A percentile compares a stretch with the other conserved stretches of the same genome.
Evolutionary conservation across 2,888 invertebrate species (phyloP).

Genomic region (Folsomia candida): DNA sequence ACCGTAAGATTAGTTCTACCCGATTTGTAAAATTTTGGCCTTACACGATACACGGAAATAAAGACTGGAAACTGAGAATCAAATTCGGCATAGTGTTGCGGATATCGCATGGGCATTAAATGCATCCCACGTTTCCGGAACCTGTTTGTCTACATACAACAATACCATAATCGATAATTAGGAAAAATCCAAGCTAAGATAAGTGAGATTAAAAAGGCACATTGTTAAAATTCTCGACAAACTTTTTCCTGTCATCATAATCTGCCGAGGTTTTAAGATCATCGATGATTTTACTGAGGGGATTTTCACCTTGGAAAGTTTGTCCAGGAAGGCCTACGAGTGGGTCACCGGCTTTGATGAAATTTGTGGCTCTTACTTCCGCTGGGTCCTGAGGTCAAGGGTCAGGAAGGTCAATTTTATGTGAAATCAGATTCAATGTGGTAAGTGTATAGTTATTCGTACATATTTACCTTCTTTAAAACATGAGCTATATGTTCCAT

Average conservation of each 20-base stretch:
- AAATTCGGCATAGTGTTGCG: slow-evolving; percentile 54
- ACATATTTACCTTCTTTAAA: slow-evolving; percentile 57
- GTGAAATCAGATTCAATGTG: too few species aligned
- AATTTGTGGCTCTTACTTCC: slow-evolving; percentile 61
- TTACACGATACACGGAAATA: slow-evolving; percentile 60
- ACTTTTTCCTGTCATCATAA: slow-evolving; percentile 60
- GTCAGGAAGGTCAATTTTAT: too few species aligned
- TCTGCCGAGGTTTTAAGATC: slow-evolving; percentile 62
- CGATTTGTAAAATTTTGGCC: slow-evolving; percentile 27
- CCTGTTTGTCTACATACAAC: slow-evolving; percentile 40
- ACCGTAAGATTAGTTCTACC: neutral
- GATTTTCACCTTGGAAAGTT: slow-evolving; percentile 52
- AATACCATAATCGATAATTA: slow-evolving; percentile 1
- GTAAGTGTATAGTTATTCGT: too few species aligned
- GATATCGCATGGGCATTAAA: slow-evolving; percentile 57
- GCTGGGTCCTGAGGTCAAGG: too few species aligned
- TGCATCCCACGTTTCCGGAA: slow-evolving; percentile 39
- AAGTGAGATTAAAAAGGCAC: slow-evolving; percentile 51
- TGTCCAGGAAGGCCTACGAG: slow-evolving; percentile 34
- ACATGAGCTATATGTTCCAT: slow-evolving; percentile 66
- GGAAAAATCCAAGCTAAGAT: neutral
- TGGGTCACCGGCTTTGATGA: slow-evolving; percentile 52
- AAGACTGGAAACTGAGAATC: slow-evolving; percentile 60
- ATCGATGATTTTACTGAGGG: slow-evolving; percentile 59
- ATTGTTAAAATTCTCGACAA: slow-evolving; percentile 63